These are phyloP conservation scores for Acleris emargana DNA, from an alignment of 2,888 invertebrate genomes.

Conservation along the genomic window DNA sequence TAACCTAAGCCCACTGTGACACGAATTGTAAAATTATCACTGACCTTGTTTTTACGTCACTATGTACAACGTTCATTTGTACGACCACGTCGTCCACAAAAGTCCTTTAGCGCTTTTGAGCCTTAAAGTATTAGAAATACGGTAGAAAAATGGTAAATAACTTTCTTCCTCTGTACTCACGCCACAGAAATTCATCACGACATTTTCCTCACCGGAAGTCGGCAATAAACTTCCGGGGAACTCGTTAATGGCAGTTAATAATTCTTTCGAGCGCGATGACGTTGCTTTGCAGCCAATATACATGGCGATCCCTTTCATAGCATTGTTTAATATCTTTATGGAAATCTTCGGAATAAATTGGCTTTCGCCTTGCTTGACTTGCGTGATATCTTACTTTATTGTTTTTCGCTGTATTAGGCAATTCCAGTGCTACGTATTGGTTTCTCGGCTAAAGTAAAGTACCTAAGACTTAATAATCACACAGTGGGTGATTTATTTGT, in stretches of 20 bases:
- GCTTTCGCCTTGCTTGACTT: no score
- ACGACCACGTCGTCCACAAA: no score
- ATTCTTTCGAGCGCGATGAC: constrained; percentile 12
- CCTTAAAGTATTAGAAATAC: no score
- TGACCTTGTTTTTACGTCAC: constrained; percentile 28
- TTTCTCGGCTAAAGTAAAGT: no score
- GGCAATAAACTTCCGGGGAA: constrained; percentile 25
- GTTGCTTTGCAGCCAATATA: constrained; percentile 1
- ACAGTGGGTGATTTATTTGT: no score
- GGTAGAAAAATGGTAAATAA: no score
- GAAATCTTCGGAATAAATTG: background rate
- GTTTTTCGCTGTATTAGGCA: no score
- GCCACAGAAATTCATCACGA: constrained; percentile 25
- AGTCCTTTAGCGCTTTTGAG: no score
- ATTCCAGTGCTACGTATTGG: no score
- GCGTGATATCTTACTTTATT: no score
- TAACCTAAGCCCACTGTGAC: background rate
- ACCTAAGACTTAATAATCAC: no score
- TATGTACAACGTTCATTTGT: constrained; percentile 19
- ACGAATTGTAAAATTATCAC: constrained; percentile 18
- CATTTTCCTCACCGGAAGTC: constrained; percentile 30
- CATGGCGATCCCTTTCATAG: background rate
- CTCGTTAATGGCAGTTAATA: constrained; percentile 23
- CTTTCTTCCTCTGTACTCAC: constrained; percentile 21
- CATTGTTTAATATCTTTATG: constrained; percentile 11